Conservation (phyloP, 2,113 vertebrate genomes). For the Rhinichthys klamathensis region DNA sequence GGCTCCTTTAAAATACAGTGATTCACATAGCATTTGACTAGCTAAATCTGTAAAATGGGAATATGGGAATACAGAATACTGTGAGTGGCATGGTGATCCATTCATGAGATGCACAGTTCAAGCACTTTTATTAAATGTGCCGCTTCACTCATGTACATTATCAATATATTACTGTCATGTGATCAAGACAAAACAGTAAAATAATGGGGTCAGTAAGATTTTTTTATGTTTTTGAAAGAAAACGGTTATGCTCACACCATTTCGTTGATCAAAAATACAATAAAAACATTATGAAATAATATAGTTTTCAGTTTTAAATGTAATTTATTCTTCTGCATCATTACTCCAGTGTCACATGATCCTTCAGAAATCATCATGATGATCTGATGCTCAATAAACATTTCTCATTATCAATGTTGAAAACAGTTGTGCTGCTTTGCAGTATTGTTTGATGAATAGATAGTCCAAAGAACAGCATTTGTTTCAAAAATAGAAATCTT, state of each 20-base stretch:
- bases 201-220: not conserved
- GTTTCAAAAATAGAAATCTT: not conserved
- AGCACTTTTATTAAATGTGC: constrained; percentile 19
- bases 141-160: not conserved
- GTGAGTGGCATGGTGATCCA: constrained; percentile 42
- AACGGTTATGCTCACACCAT: not conserved
- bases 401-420: not conserved
- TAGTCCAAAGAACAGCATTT: not conserved
- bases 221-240: not conserved
- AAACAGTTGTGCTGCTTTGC: too few species aligned
- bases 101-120: constrained; percentile 53
- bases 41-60: constrained; percentile 30
- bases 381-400: not conserved
- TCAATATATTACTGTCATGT: not conserved
- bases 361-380: not conserved
- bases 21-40: constrained; percentile 60
- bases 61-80: constrained; percentile 6
- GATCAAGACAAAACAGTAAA: not conserved
- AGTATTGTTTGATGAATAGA: not conserved
- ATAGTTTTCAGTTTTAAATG: too few species aligned
- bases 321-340: not conserved
- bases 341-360: not conserved
- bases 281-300: too few species aligned
- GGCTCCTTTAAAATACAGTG: constrained; percentile 49
- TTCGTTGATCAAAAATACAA: not conserved